A percentile compares a stretch with the other conserved stretches of the same genome.
Conservation (phyloP, 1,140 invertebrate species). For the Plectus sambesii region DNA sequence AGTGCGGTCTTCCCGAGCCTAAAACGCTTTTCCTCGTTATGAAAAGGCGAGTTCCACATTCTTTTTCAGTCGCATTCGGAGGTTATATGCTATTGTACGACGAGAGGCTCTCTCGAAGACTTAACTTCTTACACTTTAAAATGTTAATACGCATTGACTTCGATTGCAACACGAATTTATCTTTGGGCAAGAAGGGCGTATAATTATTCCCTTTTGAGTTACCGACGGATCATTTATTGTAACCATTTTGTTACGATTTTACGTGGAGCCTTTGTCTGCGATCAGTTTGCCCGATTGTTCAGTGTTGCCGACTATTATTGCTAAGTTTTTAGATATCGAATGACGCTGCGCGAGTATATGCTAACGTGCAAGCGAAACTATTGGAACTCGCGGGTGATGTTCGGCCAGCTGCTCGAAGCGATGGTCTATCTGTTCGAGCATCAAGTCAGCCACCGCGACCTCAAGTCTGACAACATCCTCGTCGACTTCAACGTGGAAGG, state of each 20-base stretch:
- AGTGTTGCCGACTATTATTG: neutral
- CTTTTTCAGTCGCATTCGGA: no score
- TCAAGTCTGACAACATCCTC: conserved; percentile 25
- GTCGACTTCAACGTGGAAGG: conserved; percentile 17
- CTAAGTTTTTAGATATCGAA: conserved; percentile 12
- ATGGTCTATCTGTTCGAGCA: conserved; percentile 20
- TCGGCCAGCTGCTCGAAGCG: conserved; percentile 24
- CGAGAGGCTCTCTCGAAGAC: no score
- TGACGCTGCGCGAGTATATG: conserved; percentile 21
- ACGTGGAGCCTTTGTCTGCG: no score
- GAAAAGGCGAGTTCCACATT: conserved; percentile 13
- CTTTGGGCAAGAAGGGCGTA: no score
- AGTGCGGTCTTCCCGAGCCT: conserved; percentile 15
- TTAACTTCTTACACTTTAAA: no score
- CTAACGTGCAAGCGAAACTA: conserved; percentile 12
- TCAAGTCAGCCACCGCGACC: conserved; percentile 21
- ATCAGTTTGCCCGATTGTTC: neutral
- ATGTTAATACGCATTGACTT: no score
- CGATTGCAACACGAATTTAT: no score
- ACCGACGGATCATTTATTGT: no score
- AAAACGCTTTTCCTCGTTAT: conserved; percentile 24
- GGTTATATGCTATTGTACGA: no score
- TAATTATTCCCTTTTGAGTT: no score
- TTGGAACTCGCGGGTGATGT: conserved; percentile 21
- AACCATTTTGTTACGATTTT: no score